Conservation (phyloP, 2,113 vertebrate species). For the Pogonocichla stellata region DNA sequence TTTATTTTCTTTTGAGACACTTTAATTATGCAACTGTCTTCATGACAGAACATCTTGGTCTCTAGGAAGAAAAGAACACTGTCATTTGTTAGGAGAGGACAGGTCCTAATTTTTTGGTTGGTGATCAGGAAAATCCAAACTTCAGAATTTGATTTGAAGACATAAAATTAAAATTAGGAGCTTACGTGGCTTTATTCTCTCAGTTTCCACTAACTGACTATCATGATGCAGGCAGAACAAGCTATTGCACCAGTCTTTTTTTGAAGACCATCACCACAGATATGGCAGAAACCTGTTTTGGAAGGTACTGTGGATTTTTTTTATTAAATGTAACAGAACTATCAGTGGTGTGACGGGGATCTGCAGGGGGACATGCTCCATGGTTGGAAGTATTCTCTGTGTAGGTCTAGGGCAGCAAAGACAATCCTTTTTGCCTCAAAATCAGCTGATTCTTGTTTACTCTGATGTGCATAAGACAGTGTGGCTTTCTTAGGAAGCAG, state of each 20-base stretch:
- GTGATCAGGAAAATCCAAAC: background rate
- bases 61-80: background rate
- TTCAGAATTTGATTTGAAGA: background rate
- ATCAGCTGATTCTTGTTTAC: background rate
- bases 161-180: background rate
- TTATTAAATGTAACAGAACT: background rate
- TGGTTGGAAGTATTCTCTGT: background rate
- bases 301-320: background rate
- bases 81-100: background rate
- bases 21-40: background rate
- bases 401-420: background rate
- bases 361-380: background rate
- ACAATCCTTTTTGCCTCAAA: background rate
- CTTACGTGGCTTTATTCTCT: background rate
- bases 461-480: rapidly evolving
- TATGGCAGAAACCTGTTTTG: background rate
- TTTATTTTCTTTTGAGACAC: background rate
- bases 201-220: background rate
- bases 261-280: background rate
- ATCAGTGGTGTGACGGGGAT: too few relatives aligned
- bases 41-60: background rate
- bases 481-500: background rate
- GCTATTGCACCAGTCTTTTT: background rate
- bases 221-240: background rate
- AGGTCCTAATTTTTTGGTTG: background rate